phyloP scores from a whole-genome alignment of 2,797 vertebrate species.

The Pipistrellus pygmaeus region DNA sequence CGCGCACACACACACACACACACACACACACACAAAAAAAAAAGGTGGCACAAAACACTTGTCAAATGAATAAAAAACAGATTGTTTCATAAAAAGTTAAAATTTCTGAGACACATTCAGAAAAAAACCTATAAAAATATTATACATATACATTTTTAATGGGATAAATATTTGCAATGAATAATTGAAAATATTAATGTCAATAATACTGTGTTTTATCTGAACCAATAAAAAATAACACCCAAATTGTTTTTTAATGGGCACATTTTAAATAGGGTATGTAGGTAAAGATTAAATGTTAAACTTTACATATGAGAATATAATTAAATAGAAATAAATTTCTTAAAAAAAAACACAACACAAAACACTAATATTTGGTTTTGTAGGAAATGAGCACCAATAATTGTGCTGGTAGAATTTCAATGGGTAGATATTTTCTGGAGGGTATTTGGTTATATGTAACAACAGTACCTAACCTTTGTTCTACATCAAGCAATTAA shows the following conservation, averaged over 20 bases:
- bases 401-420: background rate
- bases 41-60: background rate
- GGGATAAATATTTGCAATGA: background rate
- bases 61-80: background rate
- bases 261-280: slow-evolving; percentile 14
- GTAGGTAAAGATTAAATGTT: background rate
- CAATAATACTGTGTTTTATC: background rate
- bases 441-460: background rate
- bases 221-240: slow-evolving; percentile 30
- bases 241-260: background rate
- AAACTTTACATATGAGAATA: background rate
- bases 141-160: slow-evolving; percentile 1
- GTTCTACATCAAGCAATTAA: background rate
- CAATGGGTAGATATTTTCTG: background rate
- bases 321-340: slow-evolving; percentile 28
- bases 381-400: background rate
- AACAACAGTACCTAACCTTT: background rate
- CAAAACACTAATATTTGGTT: background rate
- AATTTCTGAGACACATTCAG: background rate
- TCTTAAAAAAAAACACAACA: background rate
- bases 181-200: slow-evolving; percentile 26
- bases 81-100: slow-evolving; percentile 23
- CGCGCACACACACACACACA: too few relatives aligned
- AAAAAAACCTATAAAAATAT: background rate
- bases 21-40: background rate